Base-by-base conservation (phyloP, 2,113 vertebrate genomes). In the Benitochromis conjunctus region DNA sequence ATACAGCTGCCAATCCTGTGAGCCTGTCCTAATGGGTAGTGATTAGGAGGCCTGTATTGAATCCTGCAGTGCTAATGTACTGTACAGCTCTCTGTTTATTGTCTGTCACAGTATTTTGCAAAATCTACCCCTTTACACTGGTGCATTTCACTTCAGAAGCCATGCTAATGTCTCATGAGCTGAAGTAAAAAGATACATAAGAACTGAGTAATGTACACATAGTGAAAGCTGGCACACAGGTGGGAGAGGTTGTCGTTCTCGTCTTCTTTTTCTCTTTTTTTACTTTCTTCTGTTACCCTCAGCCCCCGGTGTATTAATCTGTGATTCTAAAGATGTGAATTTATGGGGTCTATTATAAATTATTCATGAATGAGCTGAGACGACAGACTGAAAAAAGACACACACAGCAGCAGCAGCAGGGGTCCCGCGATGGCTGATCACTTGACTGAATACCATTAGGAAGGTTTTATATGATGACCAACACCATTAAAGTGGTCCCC, bases 361-460 rank as follows among this genome's bases (percentile, higher is more conserved):
- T 89, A 96, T 95, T 93, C 86, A 96, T 92, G 71, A 91, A 53
- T 31, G 78, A 82, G 76, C 34, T 46, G 76, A 60, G 64, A 48
- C 26, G 71, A 34, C 71, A 76, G 71, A 53, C 81, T 78, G 71
- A 48, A 64, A 80, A 31, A 71, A 51, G 41, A 74, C 66, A 85
- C 84, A 58, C 83, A 41, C 79, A 79, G 76, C 77, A 79, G 82
- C 54, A 78, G 31, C 9, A 5, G 88, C 82, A 31, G 57, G 81
- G 57, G 83, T 87, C 91, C 89, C 80, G 87, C 79, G 79, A 85
- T 69, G 88, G 85, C 82, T 92, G 89, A 92, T 93, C 92, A 91
- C 87, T 89, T 51, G 81, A 71, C 83, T 94, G 91, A 94, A 93
- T 92, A 81, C 76, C 80, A 93, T 95, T 89, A 93, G 69, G 57